Percentiles rank a stretch among this genome's conserved stretches.
Conservation (phyloP, 1,140 invertebrate species). For the Zaprionus davidi region DNA sequence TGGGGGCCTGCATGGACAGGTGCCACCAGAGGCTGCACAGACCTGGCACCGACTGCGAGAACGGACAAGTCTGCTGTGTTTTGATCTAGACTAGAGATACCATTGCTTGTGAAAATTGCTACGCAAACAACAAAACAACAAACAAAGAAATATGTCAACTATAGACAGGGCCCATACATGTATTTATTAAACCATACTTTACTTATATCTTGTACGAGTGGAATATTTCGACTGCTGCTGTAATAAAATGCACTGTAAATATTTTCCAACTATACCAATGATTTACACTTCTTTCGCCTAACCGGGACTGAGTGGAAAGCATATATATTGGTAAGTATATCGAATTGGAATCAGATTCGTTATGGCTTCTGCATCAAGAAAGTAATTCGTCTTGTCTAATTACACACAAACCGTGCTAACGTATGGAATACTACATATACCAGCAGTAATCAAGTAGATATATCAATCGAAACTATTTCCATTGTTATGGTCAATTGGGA, state of each 20-base stretch:
- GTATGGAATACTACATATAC: slow-evolving; percentile 54
- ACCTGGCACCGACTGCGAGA: slow-evolving; percentile 71
- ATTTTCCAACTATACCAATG: slow-evolving; percentile 14
- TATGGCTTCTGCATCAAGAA: slow-evolving; percentile 44
- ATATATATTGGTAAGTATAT: slow-evolving; percentile 24
- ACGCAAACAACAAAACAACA: slow-evolving; percentile 21
- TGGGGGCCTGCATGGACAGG: slow-evolving; percentile 68
- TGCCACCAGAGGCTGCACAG: slow-evolving; percentile 59
- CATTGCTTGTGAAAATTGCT: not conserved
- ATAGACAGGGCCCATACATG: slow-evolving; percentile 54
- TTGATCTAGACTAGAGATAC: slow-evolving; percentile 46
- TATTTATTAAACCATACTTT: slow-evolving; percentile 73
- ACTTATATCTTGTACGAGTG: slow-evolving; percentile 67
- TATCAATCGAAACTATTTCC: not conserved
- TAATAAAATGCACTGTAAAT: slow-evolving; percentile 51
- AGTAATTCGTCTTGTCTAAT: slow-evolving; percentile 65
- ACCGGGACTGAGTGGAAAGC: not conserved
- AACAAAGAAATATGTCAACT: slow-evolving; percentile 28
- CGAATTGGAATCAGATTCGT: not conserved
- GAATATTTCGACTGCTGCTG: slow-evolving; percentile 51
- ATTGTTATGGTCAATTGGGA: slow-evolving; percentile 48
- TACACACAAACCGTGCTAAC: slow-evolving; percentile 56
- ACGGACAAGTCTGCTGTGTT: slow-evolving; percentile 78
- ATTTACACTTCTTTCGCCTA: not conserved
- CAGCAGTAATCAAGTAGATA: not conserved